These are phyloP conservation scores for Orthosia cruda DNA, from an alignment of 2,888 invertebrate genomes.

Conservation along the genomic window DNA sequence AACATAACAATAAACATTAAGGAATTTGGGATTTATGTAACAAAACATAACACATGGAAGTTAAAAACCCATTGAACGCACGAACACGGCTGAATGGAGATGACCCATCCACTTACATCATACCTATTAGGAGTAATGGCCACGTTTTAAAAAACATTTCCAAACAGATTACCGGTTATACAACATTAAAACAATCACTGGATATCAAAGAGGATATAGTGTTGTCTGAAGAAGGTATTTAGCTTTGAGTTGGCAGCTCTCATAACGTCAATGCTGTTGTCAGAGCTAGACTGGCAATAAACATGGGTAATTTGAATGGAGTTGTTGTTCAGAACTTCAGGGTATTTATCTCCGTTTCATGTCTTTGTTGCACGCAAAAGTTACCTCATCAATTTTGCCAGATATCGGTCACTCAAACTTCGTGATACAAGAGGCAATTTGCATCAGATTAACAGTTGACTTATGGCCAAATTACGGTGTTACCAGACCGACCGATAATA, in stretches of 20 bases:
- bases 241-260: conserved; percentile 11
- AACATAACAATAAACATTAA: conserved; percentile 34
- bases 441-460: conserved; percentile 85
- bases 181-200: conserved; percentile 56
- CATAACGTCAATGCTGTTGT: conserved; percentile 16
- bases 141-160: conserved; percentile 60
- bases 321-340: conserved; percentile 40
- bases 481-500: conserved; percentile 68
- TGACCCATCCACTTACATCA: conserved; percentile 61
- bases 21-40: conserved; percentile 57
- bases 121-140: conserved; percentile 61
- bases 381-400: conserved; percentile 42
- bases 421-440: conserved; percentile 76
- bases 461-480: conserved; percentile 81
- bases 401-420: conserved; percentile 65
- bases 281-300: conserved; percentile 26
- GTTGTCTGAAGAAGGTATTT: conserved; percentile 25
- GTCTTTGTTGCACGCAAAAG: conserved; percentile 44
- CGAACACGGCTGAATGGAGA: conserved; percentile 37
- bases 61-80: conserved; percentile 41
- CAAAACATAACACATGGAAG: conserved; percentile 50
- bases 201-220: conserved; percentile 36
- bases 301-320: conserved; percentile 20
- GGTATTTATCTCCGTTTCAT: conserved; percentile 32
- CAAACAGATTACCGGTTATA: conserved; percentile 56